Evolutionary conservation across 2,797 vertebrate species (phyloP).

Genomic region (Notolabrus celidotus): DNA sequence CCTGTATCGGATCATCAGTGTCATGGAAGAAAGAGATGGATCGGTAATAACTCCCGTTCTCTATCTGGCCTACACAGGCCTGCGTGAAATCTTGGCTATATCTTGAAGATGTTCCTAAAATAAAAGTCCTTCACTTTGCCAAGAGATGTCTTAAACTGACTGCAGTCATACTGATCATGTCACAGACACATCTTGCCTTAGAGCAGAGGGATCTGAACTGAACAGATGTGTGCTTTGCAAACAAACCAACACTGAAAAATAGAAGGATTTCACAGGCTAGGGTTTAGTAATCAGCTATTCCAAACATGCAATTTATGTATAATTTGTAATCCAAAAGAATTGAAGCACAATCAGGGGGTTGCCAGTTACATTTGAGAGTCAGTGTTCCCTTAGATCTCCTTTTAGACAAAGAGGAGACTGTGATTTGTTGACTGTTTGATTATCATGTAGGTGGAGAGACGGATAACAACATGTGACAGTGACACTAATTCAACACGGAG

Average conservation of each 20-base stretch:
- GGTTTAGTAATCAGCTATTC: background rate
- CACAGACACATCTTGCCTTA: slow-evolving; percentile 38
- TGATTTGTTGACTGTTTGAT: background rate
- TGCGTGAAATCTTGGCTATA: slow-evolving; percentile 11
- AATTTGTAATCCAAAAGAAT: background rate
- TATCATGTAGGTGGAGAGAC: background rate
- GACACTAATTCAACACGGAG: background rate
- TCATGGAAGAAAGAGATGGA: background rate
- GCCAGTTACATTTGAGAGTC: background rate
- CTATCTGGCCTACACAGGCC: background rate
- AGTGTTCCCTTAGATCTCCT: background rate
- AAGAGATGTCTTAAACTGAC: slow-evolving; percentile 57
- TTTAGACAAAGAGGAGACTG: background rate
- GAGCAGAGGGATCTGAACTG: slow-evolving; percentile 41
- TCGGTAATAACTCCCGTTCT: background rate
- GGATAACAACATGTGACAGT: background rate
- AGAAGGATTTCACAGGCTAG: background rate
- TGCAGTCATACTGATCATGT: slow-evolving; percentile 70
- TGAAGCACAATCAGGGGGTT: background rate
- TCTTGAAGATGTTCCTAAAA: slow-evolving; percentile 38
- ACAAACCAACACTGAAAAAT: slow-evolving; percentile 1
- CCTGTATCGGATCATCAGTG: background rate
- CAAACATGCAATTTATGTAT: slow-evolving; percentile 3
- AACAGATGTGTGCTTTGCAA: slow-evolving; percentile 29
- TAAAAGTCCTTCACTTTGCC: slow-evolving; percentile 39